These are phyloP conservation scores for Drosophila bifasciata DNA, from an alignment of 1,140 invertebrate species.

Conservation along the genomic window DNA sequence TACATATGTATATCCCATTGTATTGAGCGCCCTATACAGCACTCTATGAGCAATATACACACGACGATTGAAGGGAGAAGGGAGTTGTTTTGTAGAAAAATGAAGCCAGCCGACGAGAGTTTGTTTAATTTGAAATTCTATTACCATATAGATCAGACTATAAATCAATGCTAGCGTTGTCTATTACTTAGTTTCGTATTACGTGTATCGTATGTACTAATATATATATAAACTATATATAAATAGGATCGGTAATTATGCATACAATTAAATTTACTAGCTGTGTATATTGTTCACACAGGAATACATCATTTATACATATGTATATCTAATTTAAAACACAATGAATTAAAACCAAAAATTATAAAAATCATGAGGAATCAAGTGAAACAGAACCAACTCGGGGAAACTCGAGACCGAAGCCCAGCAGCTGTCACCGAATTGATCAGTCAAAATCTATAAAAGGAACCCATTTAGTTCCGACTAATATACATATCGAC, in stretches of 20 bases:
- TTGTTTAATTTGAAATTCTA: constrained; percentile 74
- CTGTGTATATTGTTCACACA: constrained; percentile 47
- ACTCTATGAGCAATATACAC: constrained; percentile 46
- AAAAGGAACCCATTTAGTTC: no score
- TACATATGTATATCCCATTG: constrained; percentile 13
- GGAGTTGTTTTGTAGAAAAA: constrained; percentile 23
- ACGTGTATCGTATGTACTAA: constrained; percentile 37
- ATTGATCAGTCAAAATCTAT: no score
- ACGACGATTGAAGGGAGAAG: constrained; percentile 4
- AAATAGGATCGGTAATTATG: constrained; percentile 71
- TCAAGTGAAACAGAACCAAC: constrained; percentile 23
- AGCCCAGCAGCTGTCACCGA: not conserved
- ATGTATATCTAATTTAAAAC: constrained; percentile 47
- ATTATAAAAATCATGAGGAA: constrained; percentile 3
- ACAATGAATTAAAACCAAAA: constrained; percentile 37
- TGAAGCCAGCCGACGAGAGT: constrained; percentile 39
- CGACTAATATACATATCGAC: no score
- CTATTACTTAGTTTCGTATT: constrained; percentile 48
- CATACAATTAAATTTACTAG: constrained; percentile 51
- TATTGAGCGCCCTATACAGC: constrained; percentile 64
- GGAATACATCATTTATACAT: constrained; percentile 46
- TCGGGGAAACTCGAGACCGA: constrained; percentile 25
- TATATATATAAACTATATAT: constrained; percentile 58
- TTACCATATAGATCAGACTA: constrained; percentile 75
- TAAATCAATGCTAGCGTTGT: constrained; percentile 67